phyloP scores from a whole-genome alignment of 2,888 invertebrate genomes.

The Ichneumon xanthorius region DNA sequence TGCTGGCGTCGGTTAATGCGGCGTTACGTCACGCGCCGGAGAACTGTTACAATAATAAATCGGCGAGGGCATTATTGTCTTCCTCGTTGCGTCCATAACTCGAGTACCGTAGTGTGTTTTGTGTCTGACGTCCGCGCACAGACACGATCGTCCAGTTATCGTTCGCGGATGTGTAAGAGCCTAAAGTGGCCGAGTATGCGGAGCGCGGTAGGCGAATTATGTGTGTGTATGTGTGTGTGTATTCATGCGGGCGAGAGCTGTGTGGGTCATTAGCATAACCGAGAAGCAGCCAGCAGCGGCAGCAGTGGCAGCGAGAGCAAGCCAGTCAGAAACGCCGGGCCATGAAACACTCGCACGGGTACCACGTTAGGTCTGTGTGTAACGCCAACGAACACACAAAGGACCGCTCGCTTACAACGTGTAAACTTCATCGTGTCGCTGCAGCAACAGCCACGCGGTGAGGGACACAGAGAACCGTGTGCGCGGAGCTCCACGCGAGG shows the following conservation, averaged over 20 bases:
- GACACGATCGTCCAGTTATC: conserved; percentile 48
- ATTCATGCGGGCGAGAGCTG: conserved; percentile 59
- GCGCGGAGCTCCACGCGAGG: conserved; percentile 53
- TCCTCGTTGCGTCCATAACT: conserved; percentile 70
- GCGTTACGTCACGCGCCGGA: conserved; percentile 77
- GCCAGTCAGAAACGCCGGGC: conserved; percentile 56
- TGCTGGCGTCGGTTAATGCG: conserved; percentile 73
- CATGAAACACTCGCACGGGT: conserved; percentile 57
- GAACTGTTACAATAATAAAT: conserved; percentile 80
- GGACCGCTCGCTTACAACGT: conserved; percentile 67
- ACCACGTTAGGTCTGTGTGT: conserved; percentile 55
- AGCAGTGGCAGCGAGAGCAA: conserved; percentile 62
- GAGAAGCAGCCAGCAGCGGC: conserved; percentile 70
- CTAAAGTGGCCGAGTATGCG: conserved; percentile 48
- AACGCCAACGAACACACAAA: conserved; percentile 65
- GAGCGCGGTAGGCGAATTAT: conserved; percentile 22
- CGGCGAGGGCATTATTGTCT: conserved; percentile 78
- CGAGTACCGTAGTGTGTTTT: conserved; percentile 46
- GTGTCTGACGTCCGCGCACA: conserved; percentile 54
- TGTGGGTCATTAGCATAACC: conserved; percentile 81
- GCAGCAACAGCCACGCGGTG: conserved; percentile 31
- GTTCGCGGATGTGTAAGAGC: conserved; percentile 38
- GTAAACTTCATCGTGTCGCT: conserved; percentile 56
- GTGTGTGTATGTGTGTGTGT: conserved; percentile 7
- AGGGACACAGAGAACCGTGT: conserved; percentile 44